Conservation (phyloP, 2,888 invertebrate genomes). For the Polia nebulosa region DNA sequence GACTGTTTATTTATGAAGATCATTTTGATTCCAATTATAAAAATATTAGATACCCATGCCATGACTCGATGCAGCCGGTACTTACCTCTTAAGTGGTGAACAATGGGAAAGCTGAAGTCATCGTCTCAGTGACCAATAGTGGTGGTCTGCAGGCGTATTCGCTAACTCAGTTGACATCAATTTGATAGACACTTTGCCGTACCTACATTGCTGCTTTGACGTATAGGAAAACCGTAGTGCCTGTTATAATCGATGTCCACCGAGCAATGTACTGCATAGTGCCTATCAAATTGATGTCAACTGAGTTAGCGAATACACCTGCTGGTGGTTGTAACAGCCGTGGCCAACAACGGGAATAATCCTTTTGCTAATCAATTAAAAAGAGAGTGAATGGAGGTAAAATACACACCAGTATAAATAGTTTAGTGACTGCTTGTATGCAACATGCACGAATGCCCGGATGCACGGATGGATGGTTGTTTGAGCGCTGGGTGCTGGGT, state of each 20-base stretch:
- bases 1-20: neutral
- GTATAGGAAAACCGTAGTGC: too few relatives aligned
- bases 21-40: neutral
- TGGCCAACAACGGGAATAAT: neutral
- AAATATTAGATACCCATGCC: neutral
- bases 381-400: neutral
- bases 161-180: too few relatives aligned
- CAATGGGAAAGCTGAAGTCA: neutral
- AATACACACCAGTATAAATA: neutral
- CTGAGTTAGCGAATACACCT: too few relatives aligned
- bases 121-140: too few relatives aligned
- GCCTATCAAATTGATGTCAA: too few relatives aligned
- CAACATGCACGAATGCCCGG: conserved; percentile 9
- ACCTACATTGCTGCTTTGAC: too few relatives aligned
- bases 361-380: neutral
- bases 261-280: too few relatives aligned
- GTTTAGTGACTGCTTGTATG: neutral
- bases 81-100: neutral
- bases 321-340: too few relatives aligned
- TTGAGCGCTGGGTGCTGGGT: conserved; percentile 71
- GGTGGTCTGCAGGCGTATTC: too few relatives aligned
- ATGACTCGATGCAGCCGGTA: neutral
- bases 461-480: conserved; percentile 17
- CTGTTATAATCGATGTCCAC: too few relatives aligned
- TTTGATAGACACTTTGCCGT: too few relatives aligned